Evolutionary conservation across 2,888 invertebrate species (phyloP).

Genomic region (Drosophila cognata): DNA sequence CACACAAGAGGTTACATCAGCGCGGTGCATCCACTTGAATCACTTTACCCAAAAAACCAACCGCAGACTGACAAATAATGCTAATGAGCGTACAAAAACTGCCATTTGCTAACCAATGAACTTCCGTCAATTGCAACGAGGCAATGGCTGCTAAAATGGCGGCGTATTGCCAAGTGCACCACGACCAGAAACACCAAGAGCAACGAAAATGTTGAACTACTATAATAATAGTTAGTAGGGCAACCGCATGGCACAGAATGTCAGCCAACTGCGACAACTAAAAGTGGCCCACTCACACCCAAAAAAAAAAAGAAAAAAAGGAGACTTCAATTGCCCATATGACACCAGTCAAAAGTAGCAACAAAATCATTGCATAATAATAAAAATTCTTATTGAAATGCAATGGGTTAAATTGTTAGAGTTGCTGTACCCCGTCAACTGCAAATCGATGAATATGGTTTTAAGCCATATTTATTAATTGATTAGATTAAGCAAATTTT

Average conservation of each 20-base stretch:
- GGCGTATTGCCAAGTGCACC: constrained; percentile 72
- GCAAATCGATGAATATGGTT: not conserved
- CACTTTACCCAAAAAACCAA: constrained; percentile 65
- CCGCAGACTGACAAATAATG: constrained; percentile 78
- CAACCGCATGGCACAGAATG: constrained; percentile 70
- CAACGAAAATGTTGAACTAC: constrained; percentile 62
- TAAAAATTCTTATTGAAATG: too few relatives aligned
- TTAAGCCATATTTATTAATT: not conserved
- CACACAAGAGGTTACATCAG: constrained; percentile 21
- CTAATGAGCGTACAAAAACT: constrained; percentile 80
- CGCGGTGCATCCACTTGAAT: constrained; percentile 60
- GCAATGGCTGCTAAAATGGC: constrained; percentile 74
- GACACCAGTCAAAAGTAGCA: constrained; percentile 37
- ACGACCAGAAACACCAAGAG: constrained; percentile 44
- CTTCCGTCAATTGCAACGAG: constrained; percentile 76
- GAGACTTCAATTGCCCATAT: constrained; percentile 19
- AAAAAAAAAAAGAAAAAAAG: not conserved
- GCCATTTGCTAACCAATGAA: constrained; percentile 80
- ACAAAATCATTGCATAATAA: not conserved
- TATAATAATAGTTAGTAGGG: constrained; percentile 78
- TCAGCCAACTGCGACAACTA: constrained; percentile 28
- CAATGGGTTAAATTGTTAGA: not conserved
- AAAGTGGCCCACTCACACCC: constrained; percentile 14
- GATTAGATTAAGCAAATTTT: not conserved
- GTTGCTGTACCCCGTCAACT: too few relatives aligned